These are phyloP conservation scores for Drosophila insularis DNA, from an alignment of 1,140 invertebrate species.

Conservation along the genomic window DNA sequence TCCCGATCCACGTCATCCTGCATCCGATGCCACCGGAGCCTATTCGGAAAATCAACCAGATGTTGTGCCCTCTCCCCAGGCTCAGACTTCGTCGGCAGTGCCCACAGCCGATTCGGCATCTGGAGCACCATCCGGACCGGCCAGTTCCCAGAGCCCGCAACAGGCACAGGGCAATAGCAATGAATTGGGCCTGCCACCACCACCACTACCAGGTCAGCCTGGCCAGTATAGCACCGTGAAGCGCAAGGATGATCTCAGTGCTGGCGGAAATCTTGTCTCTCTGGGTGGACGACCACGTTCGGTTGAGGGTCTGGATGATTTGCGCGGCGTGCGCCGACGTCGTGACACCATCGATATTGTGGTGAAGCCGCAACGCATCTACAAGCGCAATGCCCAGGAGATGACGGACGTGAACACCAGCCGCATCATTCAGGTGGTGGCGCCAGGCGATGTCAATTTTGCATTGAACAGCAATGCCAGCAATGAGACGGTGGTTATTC, in stretches of 20 bases:
- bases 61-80: constrained; percentile 90
- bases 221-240: constrained; percentile 90
- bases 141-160: constrained; percentile 87
- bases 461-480: constrained; percentile 88
- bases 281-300: constrained; percentile 92
- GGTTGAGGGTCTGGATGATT: constrained; percentile 87
- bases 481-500: constrained; percentile 92
- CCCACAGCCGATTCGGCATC: constrained; percentile 69
- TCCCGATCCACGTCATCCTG: constrained; percentile 92
- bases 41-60: constrained; percentile 92
- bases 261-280: constrained; percentile 90
- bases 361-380: constrained; percentile 86
- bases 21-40: constrained; percentile 88
- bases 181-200: constrained; percentile 90
- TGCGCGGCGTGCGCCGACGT: constrained; percentile 87
- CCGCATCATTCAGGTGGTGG: constrained; percentile 94
- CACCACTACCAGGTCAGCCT: constrained; percentile 89
- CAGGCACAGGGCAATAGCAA: constrained; percentile 69
- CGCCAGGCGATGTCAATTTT: constrained; percentile 96
- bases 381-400: constrained; percentile 93
- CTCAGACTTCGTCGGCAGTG: constrained; percentile 85
- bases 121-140: constrained; percentile 78
- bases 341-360: constrained; percentile 85
- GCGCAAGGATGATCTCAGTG: constrained; percentile 89
- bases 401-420: constrained; percentile 97